Evolutionary conservation across 2,113 vertebrate species (phyloP).

Genomic region (Shinisaurus crocodilurus): DNA sequence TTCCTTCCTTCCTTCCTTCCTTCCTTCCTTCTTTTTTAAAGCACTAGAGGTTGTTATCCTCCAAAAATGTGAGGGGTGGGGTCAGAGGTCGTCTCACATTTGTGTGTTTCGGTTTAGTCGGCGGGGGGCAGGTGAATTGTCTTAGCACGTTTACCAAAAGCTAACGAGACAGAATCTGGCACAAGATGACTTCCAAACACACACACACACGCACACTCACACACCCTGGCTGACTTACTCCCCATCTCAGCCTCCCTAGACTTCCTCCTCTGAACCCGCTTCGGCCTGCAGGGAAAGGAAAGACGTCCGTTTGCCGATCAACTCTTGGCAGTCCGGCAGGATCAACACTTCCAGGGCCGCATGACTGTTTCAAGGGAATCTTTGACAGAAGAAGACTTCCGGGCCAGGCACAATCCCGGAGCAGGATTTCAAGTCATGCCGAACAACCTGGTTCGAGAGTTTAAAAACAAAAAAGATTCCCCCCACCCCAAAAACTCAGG

Average conservation of each 20-base stretch:
- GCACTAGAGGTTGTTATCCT: no score
- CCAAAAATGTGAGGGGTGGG: not conserved
- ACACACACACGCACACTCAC: not conserved
- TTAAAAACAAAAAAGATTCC: not conserved
- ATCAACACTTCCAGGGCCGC: conserved; percentile 4
- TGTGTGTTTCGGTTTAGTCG: no score
- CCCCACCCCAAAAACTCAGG: no score
- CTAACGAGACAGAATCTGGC: conserved; percentile 39
- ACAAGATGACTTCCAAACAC: conserved; percentile 6
- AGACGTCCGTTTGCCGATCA: conserved; percentile 35
- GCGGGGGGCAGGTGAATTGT: no score
- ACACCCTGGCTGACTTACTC: conserved; percentile 60
- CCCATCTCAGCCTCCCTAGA: conserved; percentile 64
- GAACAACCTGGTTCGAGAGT: no score
- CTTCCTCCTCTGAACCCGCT: conserved; percentile 59
- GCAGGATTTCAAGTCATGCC: not conserved
- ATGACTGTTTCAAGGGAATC: not conserved
- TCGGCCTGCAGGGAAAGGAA: conserved; percentile 61
- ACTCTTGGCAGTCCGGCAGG: conserved; percentile 1
- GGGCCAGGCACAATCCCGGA: not conserved
- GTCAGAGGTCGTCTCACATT: not conserved
- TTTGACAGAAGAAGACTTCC: not conserved
- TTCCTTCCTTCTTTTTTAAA: no score
- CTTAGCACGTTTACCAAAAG: not conserved
- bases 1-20: not conserved